phyloP scores from a whole-genome alignment of 2,888 invertebrate species.

The Campaea margaritaria region DNA sequence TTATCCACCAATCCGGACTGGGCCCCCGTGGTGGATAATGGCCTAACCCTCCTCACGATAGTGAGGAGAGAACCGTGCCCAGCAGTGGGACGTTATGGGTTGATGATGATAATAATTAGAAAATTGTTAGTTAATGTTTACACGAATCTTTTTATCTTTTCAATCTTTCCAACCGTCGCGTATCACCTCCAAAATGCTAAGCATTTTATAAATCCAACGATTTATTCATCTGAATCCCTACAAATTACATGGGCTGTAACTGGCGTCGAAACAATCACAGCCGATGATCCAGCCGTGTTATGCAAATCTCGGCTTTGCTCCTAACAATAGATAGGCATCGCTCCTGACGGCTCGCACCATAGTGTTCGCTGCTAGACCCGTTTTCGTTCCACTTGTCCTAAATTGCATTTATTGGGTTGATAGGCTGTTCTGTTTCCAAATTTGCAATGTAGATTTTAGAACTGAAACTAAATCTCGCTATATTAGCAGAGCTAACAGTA shows the following conservation, averaged over 20 bases:
- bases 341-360: conserved; percentile 58
- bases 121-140: too few species aligned
- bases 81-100: too few species aligned
- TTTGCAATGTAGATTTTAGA: conserved; percentile 22
- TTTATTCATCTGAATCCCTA: conserved; percentile 76
- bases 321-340: conserved; percentile 69
- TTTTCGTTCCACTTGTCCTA: conserved; percentile 54
- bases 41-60: too few species aligned
- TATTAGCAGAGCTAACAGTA: too few species aligned
- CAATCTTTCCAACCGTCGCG: background rate
- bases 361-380: conserved; percentile 51
- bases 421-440: conserved; percentile 35
- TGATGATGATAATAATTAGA: too few species aligned
- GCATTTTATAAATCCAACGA: conserved; percentile 62
- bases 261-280: conserved; percentile 78
- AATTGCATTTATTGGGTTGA: conserved; percentile 55
- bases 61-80: too few species aligned
- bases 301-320: conserved; percentile 78
- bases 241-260: conserved; percentile 78
- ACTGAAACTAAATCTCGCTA: conserved; percentile 4
- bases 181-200: conserved; percentile 33
- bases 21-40: too few species aligned
- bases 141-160: background rate
- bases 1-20: too few species aligned
- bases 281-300: conserved; percentile 78